Evolutionary conservation across 30 jellyfish, hydroid and myxozoan genomes (phyloP).

Genomic region (Chironex yamaguchii): DNA sequence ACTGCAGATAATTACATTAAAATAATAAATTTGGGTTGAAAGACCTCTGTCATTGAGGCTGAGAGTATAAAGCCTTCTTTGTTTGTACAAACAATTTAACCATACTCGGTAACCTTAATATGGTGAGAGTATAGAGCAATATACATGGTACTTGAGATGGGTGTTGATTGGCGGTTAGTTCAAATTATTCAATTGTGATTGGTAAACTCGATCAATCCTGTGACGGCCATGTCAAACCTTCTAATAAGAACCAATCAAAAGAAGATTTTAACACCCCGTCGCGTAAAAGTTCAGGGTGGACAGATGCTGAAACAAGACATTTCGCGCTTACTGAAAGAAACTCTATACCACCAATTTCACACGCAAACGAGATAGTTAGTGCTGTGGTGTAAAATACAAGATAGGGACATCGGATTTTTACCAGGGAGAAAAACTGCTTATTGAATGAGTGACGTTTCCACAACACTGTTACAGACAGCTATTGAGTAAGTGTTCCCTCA

Average conservation of each 20-base stretch:
- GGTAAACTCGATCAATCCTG: conserved; percentile 84
- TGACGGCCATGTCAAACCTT: conserved; percentile 81
- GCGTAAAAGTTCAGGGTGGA: conserved; percentile 63
- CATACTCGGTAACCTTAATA: not conserved
- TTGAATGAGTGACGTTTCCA: not conserved
- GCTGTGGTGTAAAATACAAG: not conserved
- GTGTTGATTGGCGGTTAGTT: conserved; percentile 51
- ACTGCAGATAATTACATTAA: not conserved
- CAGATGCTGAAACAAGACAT: conserved; percentile 75
- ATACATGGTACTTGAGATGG: conserved; percentile 34
- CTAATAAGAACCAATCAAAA: conserved; percentile 82
- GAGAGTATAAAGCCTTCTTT: not conserved
- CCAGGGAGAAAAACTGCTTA: too few relatives aligned
- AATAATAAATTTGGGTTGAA: not conserved
- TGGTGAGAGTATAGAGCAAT: not conserved
- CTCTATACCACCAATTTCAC: conserved; percentile 23
- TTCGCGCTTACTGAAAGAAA: conserved; percentile 73
- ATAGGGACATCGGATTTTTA: not conserved
- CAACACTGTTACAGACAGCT: not conserved
- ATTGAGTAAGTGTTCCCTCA: not conserved
- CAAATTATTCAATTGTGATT: conserved; percentile 70
- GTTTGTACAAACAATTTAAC: not conserved
- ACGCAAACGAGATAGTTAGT: conserved; percentile 17
- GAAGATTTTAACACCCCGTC: conserved; percentile 89
- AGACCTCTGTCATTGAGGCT: not conserved